These are phyloP conservation scores for Branchipolynoe longqiensis DNA, from an alignment of 2,888 invertebrate genomes.

Conservation along the genomic window DNA sequence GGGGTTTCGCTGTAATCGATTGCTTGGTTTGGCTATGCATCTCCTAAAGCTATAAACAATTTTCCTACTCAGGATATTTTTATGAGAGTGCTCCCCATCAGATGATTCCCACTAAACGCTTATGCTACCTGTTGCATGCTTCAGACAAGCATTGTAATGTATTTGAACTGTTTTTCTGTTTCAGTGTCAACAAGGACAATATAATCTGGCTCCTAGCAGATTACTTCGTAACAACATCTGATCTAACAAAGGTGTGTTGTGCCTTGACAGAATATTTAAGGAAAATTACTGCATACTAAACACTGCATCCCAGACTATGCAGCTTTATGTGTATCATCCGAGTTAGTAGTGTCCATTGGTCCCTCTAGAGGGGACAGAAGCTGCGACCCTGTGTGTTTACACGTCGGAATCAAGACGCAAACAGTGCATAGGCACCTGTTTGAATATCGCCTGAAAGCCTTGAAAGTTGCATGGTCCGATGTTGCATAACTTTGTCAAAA, in stretches of 20 bases:
- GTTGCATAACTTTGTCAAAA: too few relatives aligned
- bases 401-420: not conserved
- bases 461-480: too few relatives aligned
- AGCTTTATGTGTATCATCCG: not conserved
- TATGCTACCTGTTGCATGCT: not conserved
- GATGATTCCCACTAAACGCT: not conserved
- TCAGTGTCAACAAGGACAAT: not conserved
- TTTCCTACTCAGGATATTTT: not conserved
- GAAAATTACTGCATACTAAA: not conserved
- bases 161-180: constrained; percentile 2
- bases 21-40: not conserved
- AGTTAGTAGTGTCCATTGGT: not conserved
- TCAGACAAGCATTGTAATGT: not conserved
- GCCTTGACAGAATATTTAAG: not conserved
- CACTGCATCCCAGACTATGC: not conserved
- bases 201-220: constrained; percentile 1
- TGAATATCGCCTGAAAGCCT: too few relatives aligned
- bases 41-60: not conserved
- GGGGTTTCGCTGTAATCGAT: too few relatives aligned
- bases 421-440: not conserved
- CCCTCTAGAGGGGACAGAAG: not conserved
- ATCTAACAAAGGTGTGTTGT: constrained; percentile 24
- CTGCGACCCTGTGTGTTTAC: not conserved
- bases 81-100: not conserved
- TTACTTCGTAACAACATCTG: not conserved